Evolutionary conservation across 37 sponge, comb jelly and placozoan genomes (phyloP), one percentile per base, ranked within the genome.

Genomic region (Eunapius fragilis): DNA sequence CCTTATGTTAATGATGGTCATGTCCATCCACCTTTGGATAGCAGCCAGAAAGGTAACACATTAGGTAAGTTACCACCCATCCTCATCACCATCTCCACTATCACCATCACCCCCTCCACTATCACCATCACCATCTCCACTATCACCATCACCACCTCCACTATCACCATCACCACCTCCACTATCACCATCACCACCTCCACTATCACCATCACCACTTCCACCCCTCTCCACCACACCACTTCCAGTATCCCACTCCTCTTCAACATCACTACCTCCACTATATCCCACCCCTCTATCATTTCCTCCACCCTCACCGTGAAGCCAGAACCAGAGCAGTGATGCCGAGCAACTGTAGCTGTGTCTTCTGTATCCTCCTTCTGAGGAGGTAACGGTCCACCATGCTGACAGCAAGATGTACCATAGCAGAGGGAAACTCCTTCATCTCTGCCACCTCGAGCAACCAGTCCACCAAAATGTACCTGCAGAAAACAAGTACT

Each of bases 401-500:
- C 13, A 90, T 50, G 78, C 72, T 85, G 69, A 96, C 80, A 7
- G 94, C 94, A 27, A 87, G 34, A 73, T 93, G 94, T 24, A 93
- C 80, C 9, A 85, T 87, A 3, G 28, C 37, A 3, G 90, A 45
- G 11, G 94, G 49, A 70, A 94, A 91, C 24, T 72, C 75, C 82
- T 96, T 96, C 94, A 93, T 91, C 49, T 90, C 87, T 0, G 89
- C 80, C 70, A 96, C 94, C 80, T 96, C 96, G 74, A 90, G 37
- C 67, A 96, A 6, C 96, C 96, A 96, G 77, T 96, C 96, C n/a
- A 93, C 50, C n/a, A 93, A 68, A 37, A 96, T 96, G 87, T 87
- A 96, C 70, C 96, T 96, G 77, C 12, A 75, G 38, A 45, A 26
- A 41, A 84, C 68, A 81, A 45, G 35, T 28, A 30, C 25, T 28